Evolutionary conservation across 2,888 invertebrate genomes (phyloP), one percentile per base, ranked within the genome.

Genomic region (Vanessa cardui): DNA sequence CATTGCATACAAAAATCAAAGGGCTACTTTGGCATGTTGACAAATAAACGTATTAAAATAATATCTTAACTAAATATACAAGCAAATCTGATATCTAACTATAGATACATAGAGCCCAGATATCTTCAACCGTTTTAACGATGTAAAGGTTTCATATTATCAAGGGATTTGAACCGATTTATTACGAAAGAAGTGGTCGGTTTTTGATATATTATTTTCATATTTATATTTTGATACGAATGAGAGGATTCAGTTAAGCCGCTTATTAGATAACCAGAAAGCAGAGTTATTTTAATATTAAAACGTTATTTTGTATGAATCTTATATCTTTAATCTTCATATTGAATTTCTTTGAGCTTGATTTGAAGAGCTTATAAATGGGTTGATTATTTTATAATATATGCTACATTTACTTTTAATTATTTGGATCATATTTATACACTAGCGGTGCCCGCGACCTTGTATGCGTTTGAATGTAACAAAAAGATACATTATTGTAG

Each of bases 11-110:
- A 82, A 81, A 83, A 88, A 89, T 90, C 90, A 91, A 90, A 90
- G 90, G 90, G 89, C 88, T 90, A 89, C 86, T 88, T 87, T 86
- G 88, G 83, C 86, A 88, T 86, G 87, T 89, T 89, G 89, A 89
- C 90, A 90, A 90, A 91, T 90, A 86, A 74, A 83, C 79, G 80
- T 78, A 83, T 80, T 77, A 84, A 86, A 86, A 88, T 87, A 85
- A 83, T 84, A 83, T 81, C 81, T 78, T 61, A 20, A 76, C 73
- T 65, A 1, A 6, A 18, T 12, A 3, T 12, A 0, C 54, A 71
- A 6, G 2, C 16, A 0, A 83, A 72, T 67, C 45, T 73, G 0
- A 20, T 65, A 69, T 73, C 69, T 80, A 70, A 15, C 0, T 0
- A 0, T 0, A 4, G 4, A 0, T 0, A 0, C 0, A 71, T 78